Evolutionary conservation across 2,888 invertebrate species (phyloP).

Genomic region (Anthrax anthrax): DNA sequence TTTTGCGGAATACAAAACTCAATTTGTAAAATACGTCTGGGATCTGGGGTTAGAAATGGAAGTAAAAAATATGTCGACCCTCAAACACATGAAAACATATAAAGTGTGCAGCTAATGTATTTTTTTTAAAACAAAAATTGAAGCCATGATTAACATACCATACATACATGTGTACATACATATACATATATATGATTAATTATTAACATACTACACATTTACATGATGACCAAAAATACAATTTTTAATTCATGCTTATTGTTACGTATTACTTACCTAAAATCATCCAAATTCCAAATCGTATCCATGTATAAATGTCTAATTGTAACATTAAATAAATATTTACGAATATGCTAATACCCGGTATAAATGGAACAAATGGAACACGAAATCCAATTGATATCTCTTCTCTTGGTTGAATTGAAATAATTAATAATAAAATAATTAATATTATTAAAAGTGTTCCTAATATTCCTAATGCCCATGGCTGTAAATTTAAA

Average conservation of each 20-base stretch:
- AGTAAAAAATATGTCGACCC: no score
- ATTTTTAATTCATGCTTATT: no score
- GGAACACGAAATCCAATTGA: slow-evolving; percentile 50
- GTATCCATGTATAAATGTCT: slow-evolving; percentile 64
- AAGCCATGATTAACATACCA: background rate
- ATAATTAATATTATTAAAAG: slow-evolving; percentile 18
- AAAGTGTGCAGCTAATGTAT: no score
- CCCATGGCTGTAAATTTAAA: slow-evolving; percentile 20
- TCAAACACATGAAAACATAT: no score
- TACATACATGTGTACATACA: no score
- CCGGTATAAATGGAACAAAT: slow-evolving; percentile 66
- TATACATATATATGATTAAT: no score
- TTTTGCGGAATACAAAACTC: no score
- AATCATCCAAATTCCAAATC: slow-evolving; percentile 67
- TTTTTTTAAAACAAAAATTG: no score
- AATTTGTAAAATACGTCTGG: no score
- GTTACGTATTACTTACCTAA: slow-evolving; percentile 45
- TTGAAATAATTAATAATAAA: slow-evolving; percentile 22
- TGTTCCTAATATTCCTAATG: slow-evolving; percentile 17
- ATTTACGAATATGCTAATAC: slow-evolving; percentile 68
- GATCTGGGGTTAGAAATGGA: no score
- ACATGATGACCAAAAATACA: no score
- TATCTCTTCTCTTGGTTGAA: slow-evolving; percentile 25
- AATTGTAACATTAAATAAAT: slow-evolving; percentile 74
- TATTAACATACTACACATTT: no score